phyloP scores from a whole-genome alignment of 2,888 invertebrate species.

The Pegoplata infirma region DNA sequence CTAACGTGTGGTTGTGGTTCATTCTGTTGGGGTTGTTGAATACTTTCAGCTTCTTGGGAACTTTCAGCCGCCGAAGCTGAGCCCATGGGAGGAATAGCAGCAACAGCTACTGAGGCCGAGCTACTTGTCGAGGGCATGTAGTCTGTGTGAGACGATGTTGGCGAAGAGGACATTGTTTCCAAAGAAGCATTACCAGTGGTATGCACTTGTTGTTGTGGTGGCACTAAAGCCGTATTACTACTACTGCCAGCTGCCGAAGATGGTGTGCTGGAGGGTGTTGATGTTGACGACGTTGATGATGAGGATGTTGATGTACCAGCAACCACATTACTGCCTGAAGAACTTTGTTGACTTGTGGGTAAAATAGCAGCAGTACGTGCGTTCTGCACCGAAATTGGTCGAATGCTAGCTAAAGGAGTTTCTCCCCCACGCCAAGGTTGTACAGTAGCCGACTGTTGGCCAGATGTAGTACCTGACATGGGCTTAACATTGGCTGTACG shows the following conservation, averaged over 20 bases:
- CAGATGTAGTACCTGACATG: constrained; percentile 85
- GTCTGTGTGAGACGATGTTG: constrained; percentile 87
- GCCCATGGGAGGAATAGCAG: constrained; percentile 83
- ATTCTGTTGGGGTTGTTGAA: constrained; percentile 75
- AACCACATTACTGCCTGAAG: constrained; percentile 76
- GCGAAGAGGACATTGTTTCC: constrained; percentile 83
- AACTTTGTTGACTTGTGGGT: constrained; percentile 81
- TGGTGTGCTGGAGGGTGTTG: constrained; percentile 69
- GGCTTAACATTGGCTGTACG: constrained; percentile 96
- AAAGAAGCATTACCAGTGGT: constrained; percentile 78
- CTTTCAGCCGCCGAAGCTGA: constrained; percentile 77
- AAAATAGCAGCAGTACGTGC: constrained; percentile 87
- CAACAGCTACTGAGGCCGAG: constrained; percentile 82
- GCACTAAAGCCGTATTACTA: constrained; percentile 80
- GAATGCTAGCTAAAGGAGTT: constrained; percentile 93
- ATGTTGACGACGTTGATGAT: constrained; percentile 74
- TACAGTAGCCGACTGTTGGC: constrained; percentile 79
- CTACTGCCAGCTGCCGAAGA: constrained; percentile 67
- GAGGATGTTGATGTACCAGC: constrained; percentile 69
- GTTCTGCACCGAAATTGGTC: constrained; percentile 90
- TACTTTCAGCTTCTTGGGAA: constrained; percentile 78
- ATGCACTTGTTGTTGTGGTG: constrained; percentile 82
- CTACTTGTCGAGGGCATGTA: constrained; percentile 93
- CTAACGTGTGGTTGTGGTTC: constrained; percentile 74
- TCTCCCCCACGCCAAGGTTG: constrained; percentile 87